phyloP scores from a whole-genome alignment of 1,140 invertebrate genomes.

The Lordiphosa clarofinis region DNA sequence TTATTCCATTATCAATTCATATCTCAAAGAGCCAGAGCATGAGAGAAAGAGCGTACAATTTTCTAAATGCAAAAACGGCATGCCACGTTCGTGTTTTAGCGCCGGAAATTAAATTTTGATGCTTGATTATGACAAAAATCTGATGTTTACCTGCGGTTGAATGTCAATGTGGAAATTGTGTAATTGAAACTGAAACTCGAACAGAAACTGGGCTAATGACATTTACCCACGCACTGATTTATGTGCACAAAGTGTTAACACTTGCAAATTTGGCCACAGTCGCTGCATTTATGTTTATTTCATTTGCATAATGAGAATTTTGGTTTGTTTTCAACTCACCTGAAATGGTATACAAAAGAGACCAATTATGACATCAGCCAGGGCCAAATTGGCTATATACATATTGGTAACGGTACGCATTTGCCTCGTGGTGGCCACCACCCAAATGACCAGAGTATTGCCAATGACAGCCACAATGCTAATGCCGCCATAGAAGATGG shows the following conservation, averaged over 20 bases:
- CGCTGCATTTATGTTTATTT: not conserved
- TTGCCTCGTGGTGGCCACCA: constrained; percentile 85
- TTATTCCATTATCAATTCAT: no score
- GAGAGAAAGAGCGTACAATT: constrained; percentile 19
- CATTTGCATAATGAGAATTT: constrained; percentile 1
- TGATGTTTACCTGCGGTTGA: constrained; percentile 36
- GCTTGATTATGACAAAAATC: constrained; percentile 40
- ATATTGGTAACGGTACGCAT: constrained; percentile 92
- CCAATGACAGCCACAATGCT: constrained; percentile 89
- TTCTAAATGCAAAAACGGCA: constrained; percentile 37
- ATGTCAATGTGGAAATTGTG: constrained; percentile 26
- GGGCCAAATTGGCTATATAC: constrained; percentile 89
- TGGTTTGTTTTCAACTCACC: constrained; percentile 80
- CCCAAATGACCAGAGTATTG: constrained; percentile 90
- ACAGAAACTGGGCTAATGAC: constrained; percentile 43
- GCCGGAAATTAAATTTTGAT: constrained; percentile 67
- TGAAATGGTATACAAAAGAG: constrained; percentile 90
- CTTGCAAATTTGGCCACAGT: constrained; percentile 26
- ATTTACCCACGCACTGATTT: constrained; percentile 34
- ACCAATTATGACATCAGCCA: constrained; percentile 89
- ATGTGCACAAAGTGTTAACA: constrained; percentile 50
- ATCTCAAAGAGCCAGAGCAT: no score
- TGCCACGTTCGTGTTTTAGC: constrained; percentile 23
- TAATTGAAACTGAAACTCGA: constrained; percentile 31
- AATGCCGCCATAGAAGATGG: constrained; percentile 89